Conservation (phyloP, 1,140 invertebrate species). For the Druon quercuslanigerum region DNA sequence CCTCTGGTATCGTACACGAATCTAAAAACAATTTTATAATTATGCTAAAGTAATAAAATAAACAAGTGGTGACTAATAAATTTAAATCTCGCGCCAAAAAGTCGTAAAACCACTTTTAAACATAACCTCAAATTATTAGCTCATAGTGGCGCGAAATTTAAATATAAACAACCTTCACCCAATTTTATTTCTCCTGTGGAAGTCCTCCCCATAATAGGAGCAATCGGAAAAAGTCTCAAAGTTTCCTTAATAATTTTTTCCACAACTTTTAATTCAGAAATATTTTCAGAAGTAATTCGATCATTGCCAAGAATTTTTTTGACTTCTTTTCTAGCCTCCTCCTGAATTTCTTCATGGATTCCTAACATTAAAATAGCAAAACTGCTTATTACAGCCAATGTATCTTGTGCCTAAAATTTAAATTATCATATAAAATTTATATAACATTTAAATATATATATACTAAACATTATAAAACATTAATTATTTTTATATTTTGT, state of each 20-base stretch:
- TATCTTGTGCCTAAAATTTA: conserved; percentile 42
- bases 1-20: conserved; percentile 30
- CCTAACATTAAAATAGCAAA: conserved; percentile 42
- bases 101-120: too few relatives aligned
- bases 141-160: too few relatives aligned
- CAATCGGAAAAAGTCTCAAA: conserved; percentile 41
- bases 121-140: too few relatives aligned
- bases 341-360: conserved; percentile 41
- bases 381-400: conserved; percentile 29
- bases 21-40: conserved; percentile 1
- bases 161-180: neutral
- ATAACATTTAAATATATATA: neutral
- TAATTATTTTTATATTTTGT: neutral
- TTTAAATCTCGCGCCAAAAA: too few relatives aligned
- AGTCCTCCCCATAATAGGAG: conserved; percentile 36
- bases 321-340: conserved; percentile 38
- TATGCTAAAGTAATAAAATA: neutral
- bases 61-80: neutral
- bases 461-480: conserved; percentile 10
- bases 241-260: conserved; percentile 51
- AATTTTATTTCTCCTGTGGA: conserved; percentile 35
- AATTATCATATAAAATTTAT: too few relatives aligned
- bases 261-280: conserved; percentile 40
- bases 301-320: conserved; percentile 1
- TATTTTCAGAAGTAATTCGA: conserved; percentile 1